Evolutionary conservation across 2,113 vertebrate species (phyloP).

Genomic region (Anseranas semipalmata): DNA sequence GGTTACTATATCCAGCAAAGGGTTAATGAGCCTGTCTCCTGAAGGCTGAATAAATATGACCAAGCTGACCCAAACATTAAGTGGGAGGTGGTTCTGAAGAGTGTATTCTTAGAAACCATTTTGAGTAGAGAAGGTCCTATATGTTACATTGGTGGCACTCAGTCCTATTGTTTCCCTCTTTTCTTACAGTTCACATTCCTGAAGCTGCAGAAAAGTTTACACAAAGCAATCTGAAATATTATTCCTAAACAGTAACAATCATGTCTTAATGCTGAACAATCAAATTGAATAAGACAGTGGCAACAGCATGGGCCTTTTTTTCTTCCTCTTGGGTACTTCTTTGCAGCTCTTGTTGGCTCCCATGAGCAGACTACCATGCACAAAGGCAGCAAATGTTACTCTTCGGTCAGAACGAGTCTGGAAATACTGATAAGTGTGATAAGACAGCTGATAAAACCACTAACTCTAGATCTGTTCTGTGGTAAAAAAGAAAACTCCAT

Average conservation of each 20-base stretch:
- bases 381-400: not conserved
- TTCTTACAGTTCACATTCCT: not conserved
- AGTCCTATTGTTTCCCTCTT: not conserved
- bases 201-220: not conserved
- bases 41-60: not conserved
- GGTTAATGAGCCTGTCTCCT: not conserved
- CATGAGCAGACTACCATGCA: not conserved
- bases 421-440: too few species aligned
- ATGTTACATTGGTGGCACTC: accelerated
- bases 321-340: not conserved
- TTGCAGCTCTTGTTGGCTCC: not conserved
- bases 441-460: not conserved
- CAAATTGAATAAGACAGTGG: not conserved
- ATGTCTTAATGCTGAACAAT: not conserved
- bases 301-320: not conserved
- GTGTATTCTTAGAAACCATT: not conserved
- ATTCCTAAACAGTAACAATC: accelerated
- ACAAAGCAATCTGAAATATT: not conserved
- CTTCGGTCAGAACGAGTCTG: too few species aligned
- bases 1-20: not conserved
- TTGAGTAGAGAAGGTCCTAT: not conserved
- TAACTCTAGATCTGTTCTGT: not conserved
- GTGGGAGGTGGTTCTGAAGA: not conserved
- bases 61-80: not conserved
- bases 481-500: not conserved